A percentile compares a stretch with the other conserved stretches of the same genome.
These are phyloP conservation scores for Trachymyrmex cornetzi DNA, from an alignment of 1,140 invertebrate genomes.

Conservation along the genomic window DNA sequence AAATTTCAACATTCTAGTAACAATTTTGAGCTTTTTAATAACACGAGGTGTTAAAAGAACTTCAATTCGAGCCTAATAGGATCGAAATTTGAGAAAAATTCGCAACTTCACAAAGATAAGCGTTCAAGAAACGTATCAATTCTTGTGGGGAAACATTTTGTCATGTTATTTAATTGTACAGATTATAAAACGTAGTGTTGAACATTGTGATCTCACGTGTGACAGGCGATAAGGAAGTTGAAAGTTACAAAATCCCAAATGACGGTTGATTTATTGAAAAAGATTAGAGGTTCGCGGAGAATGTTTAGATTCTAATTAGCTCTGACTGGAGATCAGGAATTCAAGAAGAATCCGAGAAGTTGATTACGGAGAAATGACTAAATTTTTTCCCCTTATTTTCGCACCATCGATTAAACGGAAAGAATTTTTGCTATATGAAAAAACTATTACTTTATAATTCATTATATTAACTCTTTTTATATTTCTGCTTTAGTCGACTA, in stretches of 20 bases:
- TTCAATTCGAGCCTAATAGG: neutral
- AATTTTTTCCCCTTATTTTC: conserved; percentile 55
- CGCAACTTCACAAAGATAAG: neutral
- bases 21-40: too few species aligned
- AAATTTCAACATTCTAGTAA: too few species aligned
- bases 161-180: neutral
- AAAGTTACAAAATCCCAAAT: neutral
- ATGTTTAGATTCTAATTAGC: conserved; percentile 68
- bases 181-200: conserved; percentile 6
- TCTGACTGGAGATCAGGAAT: conserved; percentile 47
- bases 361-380: conserved; percentile 54
- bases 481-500: neutral
- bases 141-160: neutral
- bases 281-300: conserved; percentile 55
- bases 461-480: conserved; percentile 12
- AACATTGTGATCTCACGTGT: conserved; percentile 4
- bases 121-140: neutral
- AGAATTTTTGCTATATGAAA: neutral
- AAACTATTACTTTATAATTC: conserved; percentile 32
- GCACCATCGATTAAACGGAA: neutral
- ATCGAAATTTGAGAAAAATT: neutral
- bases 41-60: neutral
- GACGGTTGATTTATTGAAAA: conserved; percentile 34
- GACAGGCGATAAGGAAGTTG: conserved; percentile 34
- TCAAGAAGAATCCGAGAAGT: conserved; percentile 63